phyloP scores from a whole-genome alignment of 2,113 vertebrate species.

The Corydoras maculifer region DNA sequence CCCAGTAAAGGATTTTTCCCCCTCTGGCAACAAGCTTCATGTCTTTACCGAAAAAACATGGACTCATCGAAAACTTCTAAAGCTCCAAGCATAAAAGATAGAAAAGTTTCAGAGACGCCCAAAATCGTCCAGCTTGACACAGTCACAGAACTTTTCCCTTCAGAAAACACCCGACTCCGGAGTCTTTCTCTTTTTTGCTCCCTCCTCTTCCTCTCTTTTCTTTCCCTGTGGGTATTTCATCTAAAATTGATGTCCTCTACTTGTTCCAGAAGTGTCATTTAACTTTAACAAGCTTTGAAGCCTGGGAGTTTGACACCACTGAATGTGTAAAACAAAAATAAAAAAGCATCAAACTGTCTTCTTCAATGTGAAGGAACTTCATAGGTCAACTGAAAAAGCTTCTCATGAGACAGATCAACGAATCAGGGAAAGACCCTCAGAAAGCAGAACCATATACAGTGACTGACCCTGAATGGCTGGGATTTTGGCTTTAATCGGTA shows the following conservation, averaged over 20 bases:
- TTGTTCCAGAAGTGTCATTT: slow-evolving; percentile 42
- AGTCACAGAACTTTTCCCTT: slow-evolving; percentile 29
- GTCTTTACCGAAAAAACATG: slow-evolving; percentile 3
- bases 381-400: slow-evolving; percentile 26
- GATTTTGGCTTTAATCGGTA: no score
- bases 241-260: slow-evolving; percentile 43
- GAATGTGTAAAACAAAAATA: slow-evolving; percentile 42
- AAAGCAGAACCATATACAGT: slow-evolving; percentile 10
- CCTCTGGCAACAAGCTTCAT: slow-evolving; percentile 3
- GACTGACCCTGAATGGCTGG: background rate
- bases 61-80: slow-evolving; percentile 14
- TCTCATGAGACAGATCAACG: slow-evolving; percentile 35
- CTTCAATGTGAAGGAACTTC: slow-evolving; percentile 22
- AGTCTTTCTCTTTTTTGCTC: background rate
- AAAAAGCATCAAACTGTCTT: slow-evolving; percentile 38
- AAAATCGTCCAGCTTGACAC: slow-evolving; percentile 31
- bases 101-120: slow-evolving; percentile 21
- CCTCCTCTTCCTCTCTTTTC: slow-evolving; percentile 8
- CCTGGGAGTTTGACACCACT: slow-evolving; percentile 38
- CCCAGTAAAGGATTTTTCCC: background rate
- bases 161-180: slow-evolving; percentile 7
- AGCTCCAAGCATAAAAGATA: slow-evolving; percentile 9
- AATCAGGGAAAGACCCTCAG: slow-evolving; percentile 6
- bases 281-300: slow-evolving; percentile 48
- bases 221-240: slow-evolving; percentile 41